Conservation (phyloP, 2,113 vertebrate genomes). For the Prochilodus magdalenae region DNA sequence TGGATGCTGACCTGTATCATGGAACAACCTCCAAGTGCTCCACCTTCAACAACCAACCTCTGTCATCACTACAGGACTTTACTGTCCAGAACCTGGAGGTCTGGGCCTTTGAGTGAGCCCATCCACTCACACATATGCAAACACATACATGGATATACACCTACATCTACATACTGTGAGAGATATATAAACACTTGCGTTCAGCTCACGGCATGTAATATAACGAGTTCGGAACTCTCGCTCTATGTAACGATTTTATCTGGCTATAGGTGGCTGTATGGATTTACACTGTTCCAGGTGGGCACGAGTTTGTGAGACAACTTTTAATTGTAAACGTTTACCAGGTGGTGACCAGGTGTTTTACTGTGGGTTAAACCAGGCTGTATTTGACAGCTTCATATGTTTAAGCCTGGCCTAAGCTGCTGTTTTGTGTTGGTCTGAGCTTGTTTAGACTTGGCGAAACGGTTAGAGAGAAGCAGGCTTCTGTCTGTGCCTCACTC, state of each 20-base stretch:
- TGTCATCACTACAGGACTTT: slow-evolving; percentile 94
- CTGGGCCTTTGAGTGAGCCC: slow-evolving; percentile 91
- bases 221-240: not conserved
- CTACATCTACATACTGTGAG: slow-evolving; percentile 12
- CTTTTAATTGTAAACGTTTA: slow-evolving; percentile 16
- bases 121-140: slow-evolving; percentile 1
- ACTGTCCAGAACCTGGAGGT: slow-evolving; percentile 95
- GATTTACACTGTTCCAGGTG: not conserved
- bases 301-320: slow-evolving; percentile 7
- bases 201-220: slow-evolving; percentile 2
- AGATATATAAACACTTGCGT: not conserved
- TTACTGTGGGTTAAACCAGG: not conserved
- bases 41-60: slow-evolving; percentile 95
- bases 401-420: slow-evolving; percentile 1
- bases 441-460: not conserved
- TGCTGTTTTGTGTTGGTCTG: slow-evolving; percentile 30
- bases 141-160: slow-evolving; percentile 25
- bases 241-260: not conserved
- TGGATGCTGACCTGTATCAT: slow-evolving; percentile 92
- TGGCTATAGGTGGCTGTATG: not conserved
- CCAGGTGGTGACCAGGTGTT: not conserved
- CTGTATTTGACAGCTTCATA: slow-evolving; percentile 11
- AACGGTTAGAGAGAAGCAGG: slow-evolving; percentile 33
- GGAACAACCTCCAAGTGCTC: slow-evolving; percentile 91
- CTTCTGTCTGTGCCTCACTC: slow-evolving; percentile 44